A percentile compares a stretch with the other conserved stretches of the same genome.
Evolutionary conservation across 2,113 vertebrate species (phyloP).

Genomic region (Motacilla alba): DNA sequence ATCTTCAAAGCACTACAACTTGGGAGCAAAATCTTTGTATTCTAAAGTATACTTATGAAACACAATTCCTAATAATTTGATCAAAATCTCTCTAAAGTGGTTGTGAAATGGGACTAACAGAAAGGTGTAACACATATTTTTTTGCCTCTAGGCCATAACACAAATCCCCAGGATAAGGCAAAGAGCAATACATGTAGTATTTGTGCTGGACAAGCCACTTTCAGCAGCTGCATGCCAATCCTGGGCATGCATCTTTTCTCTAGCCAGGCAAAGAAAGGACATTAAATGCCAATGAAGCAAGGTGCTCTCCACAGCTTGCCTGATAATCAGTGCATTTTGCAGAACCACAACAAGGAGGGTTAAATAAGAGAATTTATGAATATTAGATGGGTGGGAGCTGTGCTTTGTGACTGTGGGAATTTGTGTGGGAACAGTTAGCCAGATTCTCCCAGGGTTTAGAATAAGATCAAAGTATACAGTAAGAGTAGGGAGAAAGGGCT

Average conservation of each 20-base stretch:
- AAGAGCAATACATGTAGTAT: accelerated
- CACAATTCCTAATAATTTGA: background rate
- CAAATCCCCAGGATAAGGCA: background rate
- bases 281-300: background rate
- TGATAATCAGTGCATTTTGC: background rate
- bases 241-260: background rate
- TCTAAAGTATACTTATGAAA: background rate
- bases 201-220: background rate
- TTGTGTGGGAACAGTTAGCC: background rate
- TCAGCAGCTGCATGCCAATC: background rate
- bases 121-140: background rate
- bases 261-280: background rate
- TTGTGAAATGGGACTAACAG: background rate
- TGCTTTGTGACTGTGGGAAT: background rate
- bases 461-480: background rate
- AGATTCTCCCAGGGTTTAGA: background rate
- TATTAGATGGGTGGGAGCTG: background rate
- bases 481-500: background rate
- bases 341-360: background rate
- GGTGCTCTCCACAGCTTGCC: no score
- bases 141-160: background rate
- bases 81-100: background rate
- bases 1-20: background rate
- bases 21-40: background rate
- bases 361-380: background rate